Percentiles rank a stretch among this genome's conserved stretches.
Conservation (phyloP, 2,113 vertebrate genomes). For the Monarcha castaneiventris region DNA sequence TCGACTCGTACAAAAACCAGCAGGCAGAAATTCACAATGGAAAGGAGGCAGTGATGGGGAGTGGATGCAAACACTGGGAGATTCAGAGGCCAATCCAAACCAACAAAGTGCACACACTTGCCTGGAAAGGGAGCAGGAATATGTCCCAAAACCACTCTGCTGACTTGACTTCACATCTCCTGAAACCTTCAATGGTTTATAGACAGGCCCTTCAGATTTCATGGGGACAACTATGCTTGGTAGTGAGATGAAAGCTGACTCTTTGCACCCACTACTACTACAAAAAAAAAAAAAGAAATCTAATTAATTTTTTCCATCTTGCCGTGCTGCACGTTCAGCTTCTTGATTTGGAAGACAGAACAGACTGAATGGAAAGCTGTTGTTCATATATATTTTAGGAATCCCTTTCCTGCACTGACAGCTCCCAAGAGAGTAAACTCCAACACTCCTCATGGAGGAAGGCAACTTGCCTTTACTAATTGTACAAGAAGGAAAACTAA, state of each 20-base stretch:
- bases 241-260: background rate
- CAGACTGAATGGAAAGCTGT: background rate
- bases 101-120: no score
- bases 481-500: background rate
- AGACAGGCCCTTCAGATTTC: background rate
- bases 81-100: background rate
- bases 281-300: background rate
- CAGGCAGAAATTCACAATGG: background rate
- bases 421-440: background rate
- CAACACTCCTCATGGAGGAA: accelerated
- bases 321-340: background rate
- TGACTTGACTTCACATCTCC: background rate
- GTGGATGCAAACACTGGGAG: background rate
- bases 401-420: background rate
- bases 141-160: background rate
- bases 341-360: background rate
- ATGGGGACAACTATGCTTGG: background rate
- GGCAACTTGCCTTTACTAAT: background rate
- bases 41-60: background rate
- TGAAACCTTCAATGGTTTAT: background rate
- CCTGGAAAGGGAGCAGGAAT: background rate
- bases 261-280: background rate
- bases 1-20: background rate
- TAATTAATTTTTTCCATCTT: background rate
- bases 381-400: background rate